These are phyloP conservation scores for Diplolepis rosae DNA, from an alignment of 2,888 invertebrate genomes.

Conservation along the genomic window DNA sequence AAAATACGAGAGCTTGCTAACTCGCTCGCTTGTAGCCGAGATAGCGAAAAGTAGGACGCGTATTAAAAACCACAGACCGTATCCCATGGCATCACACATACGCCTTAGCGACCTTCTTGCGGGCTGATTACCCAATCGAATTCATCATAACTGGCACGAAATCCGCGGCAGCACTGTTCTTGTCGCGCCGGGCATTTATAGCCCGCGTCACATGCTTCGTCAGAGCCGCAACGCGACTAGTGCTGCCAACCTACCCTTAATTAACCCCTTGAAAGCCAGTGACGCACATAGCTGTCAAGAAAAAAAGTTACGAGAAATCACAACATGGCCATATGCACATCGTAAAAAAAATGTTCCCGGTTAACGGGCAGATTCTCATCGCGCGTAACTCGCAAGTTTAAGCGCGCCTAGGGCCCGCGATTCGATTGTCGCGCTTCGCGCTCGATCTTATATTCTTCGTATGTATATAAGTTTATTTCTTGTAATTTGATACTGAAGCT, in stretches of 20 bases:
- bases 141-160: constrained; percentile 71
- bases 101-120: constrained; percentile 37
- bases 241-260: background rate
- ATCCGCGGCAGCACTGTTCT: constrained; percentile 45
- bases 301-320: too few relatives aligned
- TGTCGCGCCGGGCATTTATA: constrained; percentile 20
- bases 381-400: too few relatives aligned
- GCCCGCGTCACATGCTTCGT: background rate
- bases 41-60: constrained; percentile 73
- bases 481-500: too few relatives aligned
- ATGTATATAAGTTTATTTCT: too few relatives aligned
- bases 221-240: background rate
- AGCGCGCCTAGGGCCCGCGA: too few relatives aligned
- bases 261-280: too few relatives aligned
- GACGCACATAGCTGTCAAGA: too few relatives aligned
- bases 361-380: too few relatives aligned
- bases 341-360: too few relatives aligned
- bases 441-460: too few relatives aligned
- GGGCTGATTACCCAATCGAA: constrained; percentile 70
- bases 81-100: constrained; percentile 66
- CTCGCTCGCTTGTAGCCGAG: constrained; percentile 52
- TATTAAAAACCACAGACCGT: constrained; percentile 72
- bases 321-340: too few relatives aligned
- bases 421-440: too few relatives aligned
- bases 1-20: constrained; percentile 54